Percentiles rank a stretch among this genome's conserved stretches.
phyloP scores from a whole-genome alignment of 1,140 invertebrate species.

The Drosophila ohnishii region DNA sequence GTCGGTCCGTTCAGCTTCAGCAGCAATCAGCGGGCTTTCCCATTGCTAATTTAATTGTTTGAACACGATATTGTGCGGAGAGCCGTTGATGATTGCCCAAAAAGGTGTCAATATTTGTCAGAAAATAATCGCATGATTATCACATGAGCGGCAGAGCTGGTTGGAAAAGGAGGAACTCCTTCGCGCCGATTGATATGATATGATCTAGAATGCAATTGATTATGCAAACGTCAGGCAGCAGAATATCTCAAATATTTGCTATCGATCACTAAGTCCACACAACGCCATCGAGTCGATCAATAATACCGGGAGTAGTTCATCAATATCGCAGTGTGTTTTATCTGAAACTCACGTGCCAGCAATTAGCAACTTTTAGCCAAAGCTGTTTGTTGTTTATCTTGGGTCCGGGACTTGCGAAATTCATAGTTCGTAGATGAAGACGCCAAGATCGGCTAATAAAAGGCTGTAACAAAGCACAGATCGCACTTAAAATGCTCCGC shows the following conservation, averaged over 20 bases:
- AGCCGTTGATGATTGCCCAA: slow-evolving; percentile 20
- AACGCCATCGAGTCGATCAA: slow-evolving; percentile 14
- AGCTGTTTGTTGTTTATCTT: slow-evolving; percentile 32
- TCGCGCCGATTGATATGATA: slow-evolving; percentile 1
- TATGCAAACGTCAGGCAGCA: slow-evolving; percentile 18
- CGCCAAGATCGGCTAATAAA: slow-evolving; percentile 13
- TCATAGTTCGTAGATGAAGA: slow-evolving; percentile 11
- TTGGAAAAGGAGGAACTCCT: slow-evolving; percentile 25
- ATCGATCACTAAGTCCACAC: slow-evolving; percentile 34
- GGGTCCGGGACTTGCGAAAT: slow-evolving; percentile 30
- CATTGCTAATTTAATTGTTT: slow-evolving; percentile 39
- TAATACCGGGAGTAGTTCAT: slow-evolving; percentile 30
- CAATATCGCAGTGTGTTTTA: slow-evolving; percentile 19
- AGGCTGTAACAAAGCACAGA: slow-evolving; percentile 3
- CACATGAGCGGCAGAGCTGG: slow-evolving; percentile 35
- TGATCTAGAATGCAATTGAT: slow-evolving; percentile 29
- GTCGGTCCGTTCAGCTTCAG: slow-evolving; percentile 29
- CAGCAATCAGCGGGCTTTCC: slow-evolving; percentile 18
- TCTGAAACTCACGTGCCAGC: slow-evolving; percentile 37
- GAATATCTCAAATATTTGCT: slow-evolving; percentile 30
- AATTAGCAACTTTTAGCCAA: slow-evolving; percentile 49
- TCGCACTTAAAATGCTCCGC: slow-evolving; percentile 26
- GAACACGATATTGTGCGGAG: slow-evolving; percentile 52
- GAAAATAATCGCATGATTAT: slow-evolving; percentile 50
- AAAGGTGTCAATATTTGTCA: slow-evolving; percentile 58